Conservation (phyloP, 2,113 vertebrate genomes). For the Tragelaphus imberbis region DNA sequence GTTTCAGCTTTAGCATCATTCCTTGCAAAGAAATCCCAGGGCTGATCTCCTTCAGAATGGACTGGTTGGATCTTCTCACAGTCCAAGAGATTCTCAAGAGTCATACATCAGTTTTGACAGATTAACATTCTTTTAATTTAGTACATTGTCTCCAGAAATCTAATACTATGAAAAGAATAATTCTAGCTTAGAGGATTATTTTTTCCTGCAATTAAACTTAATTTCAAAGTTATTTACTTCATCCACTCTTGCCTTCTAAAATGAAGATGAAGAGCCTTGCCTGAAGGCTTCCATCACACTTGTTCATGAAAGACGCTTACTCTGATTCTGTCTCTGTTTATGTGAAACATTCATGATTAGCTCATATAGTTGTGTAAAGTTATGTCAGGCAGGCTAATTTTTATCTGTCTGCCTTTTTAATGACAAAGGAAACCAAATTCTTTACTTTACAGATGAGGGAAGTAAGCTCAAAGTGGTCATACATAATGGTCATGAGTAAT, state of each 20-base stretch:
- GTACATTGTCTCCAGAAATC: background rate
- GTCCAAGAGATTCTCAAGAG: too few species aligned
- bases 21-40: too few species aligned
- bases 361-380: background rate
- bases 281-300: background rate
- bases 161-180: background rate
- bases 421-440: background rate
- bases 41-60: too few species aligned
- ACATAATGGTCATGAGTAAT: background rate
- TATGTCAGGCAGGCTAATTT: background rate
- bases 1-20: too few species aligned
- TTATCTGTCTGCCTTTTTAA: background rate
- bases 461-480: background rate
- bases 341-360: background rate
- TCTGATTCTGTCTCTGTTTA: background rate
- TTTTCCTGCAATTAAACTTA: background rate
- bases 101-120: background rate
- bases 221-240: background rate
- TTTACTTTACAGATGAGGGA: background rate
- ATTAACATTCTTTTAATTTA: background rate
- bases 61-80: too few species aligned
- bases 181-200: background rate
- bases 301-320: background rate
- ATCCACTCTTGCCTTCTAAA: background rate
- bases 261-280: background rate